phyloP scores from a whole-genome alignment of 2,797 vertebrate genomes.

The Lateolabrax maculatus region DNA sequence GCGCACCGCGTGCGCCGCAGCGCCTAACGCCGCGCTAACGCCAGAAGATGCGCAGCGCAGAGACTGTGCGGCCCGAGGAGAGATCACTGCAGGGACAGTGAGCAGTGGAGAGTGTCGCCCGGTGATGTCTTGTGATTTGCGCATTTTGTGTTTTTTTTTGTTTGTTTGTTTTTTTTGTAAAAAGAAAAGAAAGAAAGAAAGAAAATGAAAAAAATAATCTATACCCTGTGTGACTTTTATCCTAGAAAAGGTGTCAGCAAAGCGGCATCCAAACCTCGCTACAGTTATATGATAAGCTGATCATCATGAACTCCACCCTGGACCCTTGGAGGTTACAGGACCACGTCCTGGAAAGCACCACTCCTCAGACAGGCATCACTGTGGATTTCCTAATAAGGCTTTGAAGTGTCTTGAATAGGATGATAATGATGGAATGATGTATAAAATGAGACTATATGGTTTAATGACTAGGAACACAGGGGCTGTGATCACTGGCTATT shows the following conservation, averaged over 20 bases:
- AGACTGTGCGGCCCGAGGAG: too few species aligned
- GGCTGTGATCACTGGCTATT: not conserved
- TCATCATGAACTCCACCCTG: too few species aligned
- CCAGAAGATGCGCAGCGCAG: too few species aligned
- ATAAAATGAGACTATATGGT: not conserved
- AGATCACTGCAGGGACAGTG: not conserved
- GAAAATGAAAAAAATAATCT: not conserved
- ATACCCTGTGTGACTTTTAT: too few species aligned
- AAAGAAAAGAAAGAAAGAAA: not conserved
- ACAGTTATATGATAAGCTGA: not conserved
- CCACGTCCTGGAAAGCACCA: not conserved
- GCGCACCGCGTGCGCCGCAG: too few species aligned
- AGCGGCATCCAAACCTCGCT: not conserved
- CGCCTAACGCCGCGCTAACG: too few species aligned
- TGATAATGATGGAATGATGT: not conserved
- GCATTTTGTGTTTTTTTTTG: slow-evolving; percentile 11
- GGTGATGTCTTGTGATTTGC: slow-evolving; percentile 1
- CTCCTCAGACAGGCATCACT: not conserved
- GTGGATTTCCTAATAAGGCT: not conserved
- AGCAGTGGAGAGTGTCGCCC: not conserved
- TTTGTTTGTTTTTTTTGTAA: too few species aligned
- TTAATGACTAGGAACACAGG: not conserved
- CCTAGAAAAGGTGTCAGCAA: not conserved
- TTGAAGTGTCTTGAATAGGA: not conserved
- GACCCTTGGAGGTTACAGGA: not conserved